Evolutionary conservation across 1,140 invertebrate genomes (phyloP).

Genomic region (Anadara kagoshimensis): DNA sequence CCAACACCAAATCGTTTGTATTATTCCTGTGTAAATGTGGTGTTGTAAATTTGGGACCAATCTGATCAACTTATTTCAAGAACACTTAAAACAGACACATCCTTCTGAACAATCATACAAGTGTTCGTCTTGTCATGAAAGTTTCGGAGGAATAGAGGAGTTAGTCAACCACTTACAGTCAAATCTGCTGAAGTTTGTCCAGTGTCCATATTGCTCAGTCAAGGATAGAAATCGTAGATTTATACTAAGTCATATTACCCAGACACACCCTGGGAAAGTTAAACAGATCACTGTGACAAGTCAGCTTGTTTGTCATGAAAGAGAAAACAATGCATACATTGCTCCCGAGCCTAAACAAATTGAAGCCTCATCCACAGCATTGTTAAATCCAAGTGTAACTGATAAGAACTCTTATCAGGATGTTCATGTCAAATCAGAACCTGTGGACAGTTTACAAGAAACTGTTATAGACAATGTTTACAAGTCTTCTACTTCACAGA

Average conservation of each 20-base stretch:
- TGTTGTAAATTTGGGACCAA: conserved; percentile 59
- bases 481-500: neutral
- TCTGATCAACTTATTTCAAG: conserved; percentile 49
- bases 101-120: conserved; percentile 31
- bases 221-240: conserved; percentile 54
- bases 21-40: conserved; percentile 53
- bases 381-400: neutral
- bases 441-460: neutral
- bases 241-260: conserved; percentile 53
- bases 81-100: conserved; percentile 55
- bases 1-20: conserved; percentile 46
- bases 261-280: conserved; percentile 57
- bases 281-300: conserved; percentile 61
- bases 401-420: too few species aligned
- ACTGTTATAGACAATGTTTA: neutral
- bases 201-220: conserved; percentile 59
- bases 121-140: conserved; percentile 51
- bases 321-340: conserved; percentile 44
- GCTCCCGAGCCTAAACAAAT: neutral
- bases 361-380: neutral
- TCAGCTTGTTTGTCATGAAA: conserved; percentile 59
- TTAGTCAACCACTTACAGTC: conserved; percentile 52
- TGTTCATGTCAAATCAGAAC: too few species aligned
- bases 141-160: conserved; percentile 31
- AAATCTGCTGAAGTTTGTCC: conserved; percentile 58